Evolutionary conservation across 2,888 invertebrate species (phyloP).

Genomic region (Drosophila peninsularis): DNA sequence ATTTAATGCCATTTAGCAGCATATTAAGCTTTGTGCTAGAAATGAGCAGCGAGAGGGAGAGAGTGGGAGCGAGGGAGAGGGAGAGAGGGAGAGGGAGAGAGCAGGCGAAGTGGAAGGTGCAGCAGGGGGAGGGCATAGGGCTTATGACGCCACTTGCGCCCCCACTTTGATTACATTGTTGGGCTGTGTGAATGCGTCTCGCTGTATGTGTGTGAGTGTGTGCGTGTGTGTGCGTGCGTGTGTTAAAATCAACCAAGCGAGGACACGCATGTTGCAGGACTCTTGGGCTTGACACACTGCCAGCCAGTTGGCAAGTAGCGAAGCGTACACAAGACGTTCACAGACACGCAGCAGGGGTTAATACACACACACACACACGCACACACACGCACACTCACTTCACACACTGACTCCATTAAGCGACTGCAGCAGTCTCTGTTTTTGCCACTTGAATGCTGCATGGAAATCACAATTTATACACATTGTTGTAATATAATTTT

Average conservation of each 20-base stretch:
- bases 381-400: conserved; percentile 17
- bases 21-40: conserved; percentile 78
- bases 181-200: conserved; percentile 51
- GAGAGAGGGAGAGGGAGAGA: not conserved
- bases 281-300: conserved; percentile 60
- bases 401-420: conserved; percentile 65
- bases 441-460: conserved; percentile 65
- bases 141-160: conserved; percentile 14
- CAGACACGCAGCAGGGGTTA: conserved; percentile 40
- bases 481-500: conserved; percentile 80
- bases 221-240: conserved; percentile 30
- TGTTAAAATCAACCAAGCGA: conserved; percentile 65
- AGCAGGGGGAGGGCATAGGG: not conserved
- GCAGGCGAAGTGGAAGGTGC: not conserved
- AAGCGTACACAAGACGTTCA: conserved; percentile 56
- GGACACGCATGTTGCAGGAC: conserved; percentile 62
- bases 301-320: conserved; percentile 56
- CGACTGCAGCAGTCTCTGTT: conserved; percentile 46
- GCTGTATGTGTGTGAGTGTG: not conserved
- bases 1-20: conserved; percentile 79
- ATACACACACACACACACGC: conserved; percentile 23
- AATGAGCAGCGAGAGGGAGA: conserved; percentile 60
- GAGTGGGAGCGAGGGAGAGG: not conserved
- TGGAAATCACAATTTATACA: conserved; percentile 79
- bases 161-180: conserved; percentile 65